Conservation (phyloP, 2,113 vertebrate genomes). For the Mormyrus lacerda region DNA sequence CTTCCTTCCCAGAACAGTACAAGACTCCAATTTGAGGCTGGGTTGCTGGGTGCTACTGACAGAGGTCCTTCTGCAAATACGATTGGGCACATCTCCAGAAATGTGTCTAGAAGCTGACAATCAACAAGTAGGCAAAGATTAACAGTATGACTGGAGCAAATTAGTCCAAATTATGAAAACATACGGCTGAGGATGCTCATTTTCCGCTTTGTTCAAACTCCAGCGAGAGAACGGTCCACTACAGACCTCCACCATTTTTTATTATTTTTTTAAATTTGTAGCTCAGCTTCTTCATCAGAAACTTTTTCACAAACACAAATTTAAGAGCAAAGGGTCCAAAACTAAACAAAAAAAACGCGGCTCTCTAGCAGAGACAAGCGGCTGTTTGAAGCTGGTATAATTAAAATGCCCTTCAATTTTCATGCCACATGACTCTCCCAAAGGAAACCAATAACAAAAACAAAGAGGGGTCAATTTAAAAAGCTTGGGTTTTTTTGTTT, state of each 20-base stretch:
- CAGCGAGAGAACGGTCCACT: background rate
- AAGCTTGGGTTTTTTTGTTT: background rate
- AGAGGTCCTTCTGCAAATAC: slow-evolving; percentile 90
- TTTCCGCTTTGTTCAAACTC: slow-evolving; percentile 36
- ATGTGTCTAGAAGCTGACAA: slow-evolving; percentile 93
- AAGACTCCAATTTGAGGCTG: slow-evolving; percentile 99
- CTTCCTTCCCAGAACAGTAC: slow-evolving; percentile 92
- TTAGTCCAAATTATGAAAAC: slow-evolving; percentile 93
- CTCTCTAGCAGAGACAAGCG: background rate
- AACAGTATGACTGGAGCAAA: slow-evolving; percentile 85
- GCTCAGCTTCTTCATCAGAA: background rate
- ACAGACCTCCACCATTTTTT: background rate
- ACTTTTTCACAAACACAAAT: background rate
- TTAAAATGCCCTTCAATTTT: background rate
- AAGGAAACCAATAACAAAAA: background rate
- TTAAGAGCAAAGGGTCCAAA: background rate
- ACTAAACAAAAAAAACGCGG: background rate
- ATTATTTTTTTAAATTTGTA: background rate
- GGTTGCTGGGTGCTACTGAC: slow-evolving; percentile 95
- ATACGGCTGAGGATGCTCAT: slow-evolving; percentile 70
- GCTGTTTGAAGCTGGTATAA: background rate
- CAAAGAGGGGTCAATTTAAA: background rate
- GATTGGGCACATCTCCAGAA: slow-evolving; percentile 87
- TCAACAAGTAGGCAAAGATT: slow-evolving; percentile 98
- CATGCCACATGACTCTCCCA: background rate